Evolutionary conservation across 23 tunicate genomes (phyloP).

Genomic region (Trididemnum clinides): DNA sequence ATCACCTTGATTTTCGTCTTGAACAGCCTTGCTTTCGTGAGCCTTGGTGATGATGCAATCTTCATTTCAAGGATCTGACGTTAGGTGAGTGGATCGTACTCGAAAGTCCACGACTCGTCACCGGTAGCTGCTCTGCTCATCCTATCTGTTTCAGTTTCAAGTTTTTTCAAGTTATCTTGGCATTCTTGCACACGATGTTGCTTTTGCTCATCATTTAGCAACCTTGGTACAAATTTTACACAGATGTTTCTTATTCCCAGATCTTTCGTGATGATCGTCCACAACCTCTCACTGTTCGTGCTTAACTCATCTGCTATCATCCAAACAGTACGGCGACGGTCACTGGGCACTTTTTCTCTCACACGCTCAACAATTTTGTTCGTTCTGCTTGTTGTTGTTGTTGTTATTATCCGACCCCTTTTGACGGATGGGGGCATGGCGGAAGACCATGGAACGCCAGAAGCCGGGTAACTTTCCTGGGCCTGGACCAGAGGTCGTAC

Average conservation of each 20-base stretch:
- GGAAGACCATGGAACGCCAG: too few species aligned
- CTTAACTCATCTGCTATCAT: neutral
- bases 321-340: neutral
- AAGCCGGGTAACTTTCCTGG: too few species aligned
- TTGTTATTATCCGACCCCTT: too few species aligned
- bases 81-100: neutral
- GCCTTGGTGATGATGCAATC: neutral
- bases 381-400: too few species aligned
- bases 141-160: neutral
- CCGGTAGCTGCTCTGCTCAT: neutral
- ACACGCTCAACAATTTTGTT: too few species aligned
- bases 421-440: too few species aligned
- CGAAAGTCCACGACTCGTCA: too few species aligned
- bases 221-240: neutral
- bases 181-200: neutral
- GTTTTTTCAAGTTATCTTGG: too few species aligned
- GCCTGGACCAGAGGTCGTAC: too few species aligned
- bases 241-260: too few species aligned
- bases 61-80: neutral
- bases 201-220: neutral
- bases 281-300: neutral
- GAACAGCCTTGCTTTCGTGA: neutral
- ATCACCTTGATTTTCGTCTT: neutral
- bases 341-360: too few species aligned
- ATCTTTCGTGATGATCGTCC: neutral